Evolutionary conservation across 2,888 invertebrate genomes (phyloP).

Genomic region (Pollenia griseotomentosa): DNA sequence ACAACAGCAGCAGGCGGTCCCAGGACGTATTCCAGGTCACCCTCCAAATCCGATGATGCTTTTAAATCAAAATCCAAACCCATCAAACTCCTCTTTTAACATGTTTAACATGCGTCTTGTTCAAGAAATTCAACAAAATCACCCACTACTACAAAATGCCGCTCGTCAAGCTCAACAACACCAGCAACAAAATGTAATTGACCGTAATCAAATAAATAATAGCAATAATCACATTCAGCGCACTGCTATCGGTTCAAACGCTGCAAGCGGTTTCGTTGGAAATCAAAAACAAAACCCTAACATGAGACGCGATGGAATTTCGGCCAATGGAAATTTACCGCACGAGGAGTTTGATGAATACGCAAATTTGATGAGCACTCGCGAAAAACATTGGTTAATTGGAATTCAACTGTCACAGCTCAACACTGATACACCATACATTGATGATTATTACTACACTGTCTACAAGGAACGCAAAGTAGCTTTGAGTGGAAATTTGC

Average conservation of each 20-base stretch:
- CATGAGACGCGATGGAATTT: conserved; percentile 78
- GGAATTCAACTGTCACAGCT: conserved; percentile 97
- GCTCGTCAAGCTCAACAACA: conserved; percentile 77
- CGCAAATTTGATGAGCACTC: conserved; percentile 95
- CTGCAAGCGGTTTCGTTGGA: conserved; percentile 14
- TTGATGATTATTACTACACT: conserved; percentile 98
- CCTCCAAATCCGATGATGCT: conserved; percentile 76
- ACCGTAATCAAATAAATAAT: conserved; percentile 67
- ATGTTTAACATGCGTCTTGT: conserved; percentile 84
- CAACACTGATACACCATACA: conserved; percentile 96
- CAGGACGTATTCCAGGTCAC: conserved; percentile 82
- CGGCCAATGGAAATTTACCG: conserved; percentile 82
- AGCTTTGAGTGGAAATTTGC: conserved; percentile 86
- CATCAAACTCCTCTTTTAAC: conserved; percentile 80
- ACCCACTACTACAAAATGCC: conserved; percentile 82
- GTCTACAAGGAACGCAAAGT: conserved; percentile 89
- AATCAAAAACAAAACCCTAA: conserved; percentile 69
- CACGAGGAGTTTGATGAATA: conserved; percentile 90
- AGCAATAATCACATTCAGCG: conserved; percentile 77
- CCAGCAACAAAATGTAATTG: conserved; percentile 74
- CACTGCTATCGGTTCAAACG: conserved; percentile 59
- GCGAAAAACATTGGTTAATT: conserved; percentile 98
- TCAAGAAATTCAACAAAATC: conserved; percentile 84
- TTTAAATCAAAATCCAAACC: conserved; percentile 75
- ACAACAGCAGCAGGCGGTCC: conserved; percentile 76